These are phyloP conservation scores for Lasioglossum marginatum DNA, from an alignment of 2,888 invertebrate species.

Conservation along the genomic window DNA sequence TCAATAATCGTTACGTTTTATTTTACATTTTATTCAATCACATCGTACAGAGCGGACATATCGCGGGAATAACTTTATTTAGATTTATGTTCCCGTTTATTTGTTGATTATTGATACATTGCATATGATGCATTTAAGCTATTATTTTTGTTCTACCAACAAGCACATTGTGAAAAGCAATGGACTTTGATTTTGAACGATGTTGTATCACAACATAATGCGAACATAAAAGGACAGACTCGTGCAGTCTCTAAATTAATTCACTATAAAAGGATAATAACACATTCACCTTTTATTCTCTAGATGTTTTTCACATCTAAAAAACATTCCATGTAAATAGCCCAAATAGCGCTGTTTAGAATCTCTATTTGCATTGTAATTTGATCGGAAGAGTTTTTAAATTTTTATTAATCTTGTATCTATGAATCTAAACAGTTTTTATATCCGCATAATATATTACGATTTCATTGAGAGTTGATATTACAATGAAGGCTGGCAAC, in stretches of 20 bases:
- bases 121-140: slow-evolving; percentile 35
- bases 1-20: slow-evolving; percentile 9
- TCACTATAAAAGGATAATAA: not conserved
- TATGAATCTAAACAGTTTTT: slow-evolving; percentile 4
- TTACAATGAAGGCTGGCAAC: not conserved
- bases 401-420: not conserved
- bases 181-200: not conserved
- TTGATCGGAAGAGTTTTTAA: not conserved
- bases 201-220: slow-evolving; percentile 10
- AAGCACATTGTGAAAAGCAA: not conserved
- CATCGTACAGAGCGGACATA: not conserved
- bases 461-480: slow-evolving; percentile 2
- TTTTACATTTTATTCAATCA: not conserved
- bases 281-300: slow-evolving; percentile 3
- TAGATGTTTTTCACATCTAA: slow-evolving; percentile 1
- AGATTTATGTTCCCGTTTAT: not conserved
- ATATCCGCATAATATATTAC: not conserved
- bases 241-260: not conserved
- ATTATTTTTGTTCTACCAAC: not conserved
- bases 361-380: not conserved
- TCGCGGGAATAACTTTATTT: slow-evolving; percentile 4
- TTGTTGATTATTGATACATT: slow-evolving; percentile 1
- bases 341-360: not conserved
- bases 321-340: slow-evolving; percentile 54
- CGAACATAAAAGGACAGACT: slow-evolving; percentile 3